Evolutionary conservation across 2,797 vertebrate species (phyloP), one percentile per base, ranked within the genome.

Genomic region (Tarsius wallacei): DNA sequence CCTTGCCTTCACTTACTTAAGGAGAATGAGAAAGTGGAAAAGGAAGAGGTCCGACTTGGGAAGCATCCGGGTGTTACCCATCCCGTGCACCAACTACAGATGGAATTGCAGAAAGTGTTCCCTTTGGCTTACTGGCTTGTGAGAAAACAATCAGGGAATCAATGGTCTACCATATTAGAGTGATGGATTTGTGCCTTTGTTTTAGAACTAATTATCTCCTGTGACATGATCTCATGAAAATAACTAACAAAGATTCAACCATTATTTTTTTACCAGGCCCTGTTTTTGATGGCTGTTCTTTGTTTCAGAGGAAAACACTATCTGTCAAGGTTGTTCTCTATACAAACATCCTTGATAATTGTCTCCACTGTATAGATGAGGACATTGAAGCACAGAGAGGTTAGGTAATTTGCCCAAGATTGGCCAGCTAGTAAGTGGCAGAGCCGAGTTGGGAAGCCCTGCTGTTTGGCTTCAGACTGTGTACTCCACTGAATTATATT

Each of bases 281-380:
- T 71, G 26, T 77, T 76, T 47, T 82, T 86, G 11, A 19, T 87
- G 57, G n/a, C 24, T 81, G 55, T 57, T 28, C 55, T 92, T 91
- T 85, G 61, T 22, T 87, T 17, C 55, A 73, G 55, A 57, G 49
- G 47, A 84, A 80, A 94, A 42, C n/a, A 11, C 17, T 19, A 2
- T 51, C 68, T 92, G 22, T 81, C 82, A 70, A 95, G 55, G 22
- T 64, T 94, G 63, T 90, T 91, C 85, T 89, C 51, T 76, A 26
- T 24, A 66, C 15, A 86, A 42, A 88, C 13, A 68, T 80, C 84
- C 42, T 90, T 73, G 71, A 51, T 80, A 64, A n/a, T 74, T 33
- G 36, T 57, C 47, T 70, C 33, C 15, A 36, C 2, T 83, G 61
- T 49, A 49, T 26, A 68, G 19, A 42, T 19, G 36, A 96, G 57